These are phyloP conservation scores for Sigmodon hispidus DNA, from an alignment of 2,113 vertebrate genomes.

Conservation along the genomic window DNA sequence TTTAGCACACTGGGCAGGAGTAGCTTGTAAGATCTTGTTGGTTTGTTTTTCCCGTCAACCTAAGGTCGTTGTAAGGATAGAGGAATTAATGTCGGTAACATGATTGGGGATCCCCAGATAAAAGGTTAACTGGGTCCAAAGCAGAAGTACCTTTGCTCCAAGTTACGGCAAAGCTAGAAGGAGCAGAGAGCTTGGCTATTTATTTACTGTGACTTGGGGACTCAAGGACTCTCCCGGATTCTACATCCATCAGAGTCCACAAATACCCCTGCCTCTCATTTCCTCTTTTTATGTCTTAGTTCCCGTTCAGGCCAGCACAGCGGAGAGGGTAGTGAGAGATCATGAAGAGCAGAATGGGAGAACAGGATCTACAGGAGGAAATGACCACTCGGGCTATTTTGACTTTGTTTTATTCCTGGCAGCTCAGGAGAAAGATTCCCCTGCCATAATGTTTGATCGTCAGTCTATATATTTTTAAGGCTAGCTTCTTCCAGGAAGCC, in stretches of 20 bases:
- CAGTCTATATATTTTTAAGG: constrained; percentile 27
- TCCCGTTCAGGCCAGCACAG: constrained; percentile 41
- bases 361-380: constrained; percentile 66
- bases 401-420: not conserved
- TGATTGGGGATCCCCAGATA: constrained; percentile 78
- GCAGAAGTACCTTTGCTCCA: constrained; percentile 74
- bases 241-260: constrained; percentile 63
- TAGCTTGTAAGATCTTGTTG: constrained; percentile 38
- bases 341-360: constrained; percentile 29
- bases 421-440: constrained; percentile 56
- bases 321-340: constrained; percentile 37
- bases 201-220: constrained; percentile 61
- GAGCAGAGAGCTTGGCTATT: constrained; percentile 52
- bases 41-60: constrained; percentile 66
- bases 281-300: constrained; percentile 78
- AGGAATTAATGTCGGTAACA: constrained; percentile 75
- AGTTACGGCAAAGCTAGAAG: constrained; percentile 51
- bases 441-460: not conserved
- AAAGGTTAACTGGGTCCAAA: constrained; percentile 80
- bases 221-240: constrained; percentile 76
- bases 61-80: constrained; percentile 62
- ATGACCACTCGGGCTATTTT: constrained; percentile 23
- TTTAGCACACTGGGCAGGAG: not conserved
- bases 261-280: constrained; percentile 79
- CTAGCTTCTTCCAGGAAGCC: constrained; percentile 39